Evolutionary conservation across 2,888 invertebrate species (phyloP).

Genomic region (Ormyrus rosae): DNA sequence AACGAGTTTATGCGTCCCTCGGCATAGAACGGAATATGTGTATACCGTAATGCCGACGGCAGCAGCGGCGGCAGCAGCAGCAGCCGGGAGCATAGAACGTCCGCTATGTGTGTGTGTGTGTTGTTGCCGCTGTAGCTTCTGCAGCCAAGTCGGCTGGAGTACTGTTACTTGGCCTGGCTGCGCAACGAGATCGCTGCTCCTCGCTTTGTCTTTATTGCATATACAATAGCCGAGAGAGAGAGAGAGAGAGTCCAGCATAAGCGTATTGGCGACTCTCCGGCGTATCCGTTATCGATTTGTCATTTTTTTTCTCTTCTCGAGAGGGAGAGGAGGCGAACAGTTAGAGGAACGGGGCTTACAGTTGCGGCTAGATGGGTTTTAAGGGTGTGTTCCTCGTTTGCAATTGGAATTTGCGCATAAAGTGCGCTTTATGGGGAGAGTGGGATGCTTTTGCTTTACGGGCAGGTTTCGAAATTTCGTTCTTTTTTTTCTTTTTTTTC

Average conservation of each 20-base stretch:
- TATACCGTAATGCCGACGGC: constrained; percentile 39
- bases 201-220: neutral
- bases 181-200: neutral
- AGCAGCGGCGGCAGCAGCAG: neutral
- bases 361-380: too few species aligned
- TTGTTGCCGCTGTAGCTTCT: constrained; percentile 19
- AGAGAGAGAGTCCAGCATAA: neutral
- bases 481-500: too few species aligned
- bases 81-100: constrained; percentile 23
- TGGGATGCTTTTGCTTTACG: too few species aligned
- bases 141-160: constrained; percentile 45
- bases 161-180: constrained; percentile 55
- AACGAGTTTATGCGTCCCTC: constrained; percentile 16
- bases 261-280: too few species aligned
- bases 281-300: too few species aligned
- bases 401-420: too few species aligned
- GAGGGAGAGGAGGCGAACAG: too few species aligned
- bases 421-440: too few species aligned
- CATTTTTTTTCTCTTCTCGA: too few species aligned
- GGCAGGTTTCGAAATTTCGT: too few species aligned
- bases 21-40: neutral
- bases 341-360: too few species aligned
- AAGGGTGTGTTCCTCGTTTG: too few species aligned
- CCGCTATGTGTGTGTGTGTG: neutral
- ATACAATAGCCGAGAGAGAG: neutral